Evolutionary conservation across 1,140 invertebrate species (phyloP).

Genomic region (Lanistes nyassanus): DNA sequence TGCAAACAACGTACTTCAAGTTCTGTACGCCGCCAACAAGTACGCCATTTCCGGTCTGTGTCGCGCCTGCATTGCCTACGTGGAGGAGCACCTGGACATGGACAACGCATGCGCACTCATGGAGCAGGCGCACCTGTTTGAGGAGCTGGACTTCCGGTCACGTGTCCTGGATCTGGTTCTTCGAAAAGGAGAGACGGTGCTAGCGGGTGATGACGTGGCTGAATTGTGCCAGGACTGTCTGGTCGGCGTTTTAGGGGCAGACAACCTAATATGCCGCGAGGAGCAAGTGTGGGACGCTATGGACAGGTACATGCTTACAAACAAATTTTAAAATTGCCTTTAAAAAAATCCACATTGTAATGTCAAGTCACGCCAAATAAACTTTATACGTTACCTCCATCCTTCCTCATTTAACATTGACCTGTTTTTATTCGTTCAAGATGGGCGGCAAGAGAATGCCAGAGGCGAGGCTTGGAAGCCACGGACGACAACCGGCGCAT

Average conservation of each 20-base stretch:
- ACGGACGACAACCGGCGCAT: slow-evolving; percentile 24
- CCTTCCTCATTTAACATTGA: too few species aligned
- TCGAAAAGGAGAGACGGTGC: slow-evolving; percentile 22
- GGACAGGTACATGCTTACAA: slow-evolving; percentile 1
- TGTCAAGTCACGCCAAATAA: too few species aligned
- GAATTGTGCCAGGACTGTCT: slow-evolving; percentile 25
- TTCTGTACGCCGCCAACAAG: slow-evolving; percentile 86
- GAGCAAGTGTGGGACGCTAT: slow-evolving; percentile 19
- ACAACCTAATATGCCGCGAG: slow-evolving; percentile 26
- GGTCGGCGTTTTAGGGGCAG: background rate
- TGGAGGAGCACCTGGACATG: slow-evolving; percentile 79
- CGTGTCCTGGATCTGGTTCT: slow-evolving; percentile 25
- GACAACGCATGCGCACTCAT: slow-evolving; percentile 76
- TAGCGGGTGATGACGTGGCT: slow-evolving; percentile 16
- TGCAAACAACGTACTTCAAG: slow-evolving; percentile 84
- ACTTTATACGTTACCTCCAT: too few species aligned
- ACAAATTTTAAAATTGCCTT: background rate
- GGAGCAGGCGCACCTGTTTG: slow-evolving; percentile 31
- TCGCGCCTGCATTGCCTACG: slow-evolving; percentile 82
- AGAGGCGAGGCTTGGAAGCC: slow-evolving; percentile 14
- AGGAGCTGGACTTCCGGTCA: slow-evolving; percentile 20
- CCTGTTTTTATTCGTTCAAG: too few species aligned
- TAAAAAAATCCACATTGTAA: too few species aligned
- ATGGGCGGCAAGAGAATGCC: slow-evolving; percentile 22
- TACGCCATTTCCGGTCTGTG: slow-evolving; percentile 83